Percentiles rank a stretch among this genome's conserved stretches.
phyloP scores from a whole-genome alignment of 2,113 vertebrate species.

The Oenanthe oenanthe region DNA sequence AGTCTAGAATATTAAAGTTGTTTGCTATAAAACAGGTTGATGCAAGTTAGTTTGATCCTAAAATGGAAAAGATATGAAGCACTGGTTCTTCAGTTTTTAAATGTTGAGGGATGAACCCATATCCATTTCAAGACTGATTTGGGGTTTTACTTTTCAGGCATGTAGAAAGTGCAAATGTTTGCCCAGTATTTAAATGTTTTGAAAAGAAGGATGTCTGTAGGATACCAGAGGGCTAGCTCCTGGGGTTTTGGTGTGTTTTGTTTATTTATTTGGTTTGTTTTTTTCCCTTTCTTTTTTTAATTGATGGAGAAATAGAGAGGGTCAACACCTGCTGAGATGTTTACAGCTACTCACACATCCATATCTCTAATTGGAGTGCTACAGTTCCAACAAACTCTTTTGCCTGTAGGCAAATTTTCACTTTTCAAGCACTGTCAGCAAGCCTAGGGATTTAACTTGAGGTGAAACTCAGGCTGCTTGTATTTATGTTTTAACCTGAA shows the following conservation, averaged over 20 bases:
- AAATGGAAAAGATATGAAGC: background rate
- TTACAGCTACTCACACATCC: background rate
- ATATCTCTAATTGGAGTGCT: background rate
- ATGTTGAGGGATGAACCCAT: constrained; percentile 1
- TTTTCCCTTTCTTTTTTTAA: no score
- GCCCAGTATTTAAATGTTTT: background rate
- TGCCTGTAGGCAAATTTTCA: constrained; percentile 43
- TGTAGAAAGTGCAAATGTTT: background rate
- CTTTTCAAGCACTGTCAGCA: background rate
- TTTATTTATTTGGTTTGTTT: background rate
- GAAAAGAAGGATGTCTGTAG: background rate
- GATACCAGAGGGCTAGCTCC: background rate
- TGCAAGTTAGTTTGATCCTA: background rate
- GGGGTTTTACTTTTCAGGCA: background rate
- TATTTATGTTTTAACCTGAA: constrained; percentile 23
- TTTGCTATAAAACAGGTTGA: background rate
- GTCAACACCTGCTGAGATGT: background rate
- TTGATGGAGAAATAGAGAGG: background rate
- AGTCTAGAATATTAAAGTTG: background rate
- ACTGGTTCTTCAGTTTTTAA: background rate
- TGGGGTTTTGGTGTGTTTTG: background rate
- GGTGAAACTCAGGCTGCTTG: background rate
- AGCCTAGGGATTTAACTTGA: background rate
- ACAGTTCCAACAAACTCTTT: background rate
- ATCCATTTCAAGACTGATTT: background rate